Evolutionary conservation across 64 coral and sea anemone species (phyloP), one percentile per base, ranked within the genome.

Genomic region (Anthopleura sola): DNA sequence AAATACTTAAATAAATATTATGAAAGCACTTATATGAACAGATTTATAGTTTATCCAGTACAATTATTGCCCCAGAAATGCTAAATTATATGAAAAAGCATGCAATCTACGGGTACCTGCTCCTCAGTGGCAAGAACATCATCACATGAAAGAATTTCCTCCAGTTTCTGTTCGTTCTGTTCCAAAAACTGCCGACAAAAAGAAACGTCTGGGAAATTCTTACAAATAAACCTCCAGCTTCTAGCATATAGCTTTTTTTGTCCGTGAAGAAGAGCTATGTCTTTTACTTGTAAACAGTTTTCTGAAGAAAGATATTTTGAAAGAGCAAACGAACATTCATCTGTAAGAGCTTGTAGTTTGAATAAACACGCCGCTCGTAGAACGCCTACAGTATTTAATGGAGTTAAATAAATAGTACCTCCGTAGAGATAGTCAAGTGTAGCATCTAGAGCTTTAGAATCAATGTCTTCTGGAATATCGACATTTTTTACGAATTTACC

Each of bases 401-500:
- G 80, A 36, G 87, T 90, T 18, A 97, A 81, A 28, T 84, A 90
- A 32, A 97, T 37, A 54, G 53, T 83, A 8, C 94, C 94, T 5
- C 87, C 84, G 76, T 97, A 97, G 37, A 97, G 89, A 11, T 97
- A 97, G 37, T 89, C 85, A 0, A 97, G 24, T 5, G 88, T 36
- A 14, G 83, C 90, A 49, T 97, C 87, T 46, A 92, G 76, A 1
- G 84, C 79, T 31, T 68, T 15, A 24, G 53, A 49, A 28, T 83
- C 86, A 51, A 93, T 75, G 16, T 86, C 78, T 28, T 68, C 64
- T 0, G 90, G 87, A 46, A 97, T 47, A 18, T 88, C 86, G 19
- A 97, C 87, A 83, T 92, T 89, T 81, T 92, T 97, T 28, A 97
- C 82, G 40, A 90, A 97, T 81, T 85, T 86, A 34, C 94, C 94